These are phyloP conservation scores for Synaphobranchus kaupii DNA, from an alignment of 2,797 vertebrate genomes.

Conservation along the genomic window DNA sequence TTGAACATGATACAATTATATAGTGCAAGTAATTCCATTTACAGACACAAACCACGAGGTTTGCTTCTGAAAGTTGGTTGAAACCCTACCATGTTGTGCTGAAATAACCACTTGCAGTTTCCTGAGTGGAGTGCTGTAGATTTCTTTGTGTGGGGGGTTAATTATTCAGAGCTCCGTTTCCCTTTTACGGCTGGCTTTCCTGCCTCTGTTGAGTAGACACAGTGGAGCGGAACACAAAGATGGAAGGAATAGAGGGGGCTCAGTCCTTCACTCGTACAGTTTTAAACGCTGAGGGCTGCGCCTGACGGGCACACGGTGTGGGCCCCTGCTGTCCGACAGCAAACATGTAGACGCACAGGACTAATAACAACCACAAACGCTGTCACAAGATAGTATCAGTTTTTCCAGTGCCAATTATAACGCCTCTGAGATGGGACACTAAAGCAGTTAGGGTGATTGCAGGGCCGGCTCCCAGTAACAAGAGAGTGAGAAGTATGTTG, in stretches of 20 bases:
- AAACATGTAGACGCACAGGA: conserved; percentile 26
- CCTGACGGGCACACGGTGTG: conserved; percentile 11
- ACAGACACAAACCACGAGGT: neutral
- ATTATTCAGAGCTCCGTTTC: conserved; percentile 26
- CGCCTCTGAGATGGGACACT: conserved; percentile 45
- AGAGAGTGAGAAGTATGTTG: conserved; percentile 14
- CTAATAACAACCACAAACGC: conserved; percentile 54
- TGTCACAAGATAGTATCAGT: conserved; percentile 43
- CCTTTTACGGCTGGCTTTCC: conserved; percentile 16
- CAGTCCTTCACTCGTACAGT: neutral
- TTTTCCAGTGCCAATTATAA: conserved; percentile 57
- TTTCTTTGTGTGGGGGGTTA: conserved; percentile 18
- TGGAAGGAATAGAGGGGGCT: conserved; percentile 28
- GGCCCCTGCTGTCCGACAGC: conserved; percentile 47
- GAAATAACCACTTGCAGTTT: neutral
- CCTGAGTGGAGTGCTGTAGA: neutral
- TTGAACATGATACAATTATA: neutral
- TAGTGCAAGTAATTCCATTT: neutral
- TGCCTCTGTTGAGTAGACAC: conserved; percentile 21
- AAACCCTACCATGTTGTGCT: neutral
- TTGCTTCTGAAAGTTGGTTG: neutral
- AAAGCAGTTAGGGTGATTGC: conserved; percentile 30
- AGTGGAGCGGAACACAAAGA: conserved; percentile 29
- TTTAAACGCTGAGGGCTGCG: conserved; percentile 26
- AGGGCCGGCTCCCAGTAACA: conserved; percentile 17